phyloP scores from a whole-genome alignment of 2,113 vertebrate genomes.

The Campylomormyrus numenius region DNA sequence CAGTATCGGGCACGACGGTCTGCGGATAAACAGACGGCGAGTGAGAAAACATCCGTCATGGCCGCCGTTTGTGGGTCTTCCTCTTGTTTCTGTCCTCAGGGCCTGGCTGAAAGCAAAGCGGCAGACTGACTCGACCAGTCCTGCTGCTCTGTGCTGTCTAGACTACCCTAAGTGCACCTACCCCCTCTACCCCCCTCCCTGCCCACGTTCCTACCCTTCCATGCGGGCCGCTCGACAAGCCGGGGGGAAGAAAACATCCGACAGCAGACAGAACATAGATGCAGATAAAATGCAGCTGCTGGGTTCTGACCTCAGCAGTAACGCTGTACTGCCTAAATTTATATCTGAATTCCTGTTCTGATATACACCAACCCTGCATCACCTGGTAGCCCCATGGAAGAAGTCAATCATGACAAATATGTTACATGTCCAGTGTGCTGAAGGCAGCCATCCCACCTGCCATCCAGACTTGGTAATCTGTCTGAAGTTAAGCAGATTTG shows the following conservation, averaged over 20 bases:
- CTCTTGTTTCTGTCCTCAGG: slow-evolving; percentile 46
- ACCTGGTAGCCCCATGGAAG: neutral
- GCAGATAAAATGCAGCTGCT: slow-evolving; percentile 20
- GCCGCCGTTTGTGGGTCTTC: slow-evolving; percentile 41
- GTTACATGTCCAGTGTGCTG: neutral
- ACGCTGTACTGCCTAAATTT: neutral
- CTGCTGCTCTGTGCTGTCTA: slow-evolving; percentile 31
- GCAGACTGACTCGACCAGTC: slow-evolving; percentile 53
- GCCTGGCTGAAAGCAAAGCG: slow-evolving; percentile 39
- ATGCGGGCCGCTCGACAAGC: slow-evolving; percentile 41
- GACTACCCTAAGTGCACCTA: slow-evolving; percentile 7
- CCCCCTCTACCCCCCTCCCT: neutral
- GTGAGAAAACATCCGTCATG: slow-evolving; percentile 32
- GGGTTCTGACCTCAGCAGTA: neutral
- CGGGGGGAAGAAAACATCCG: neutral
- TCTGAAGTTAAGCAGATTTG: no score
- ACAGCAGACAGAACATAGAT: neutral
- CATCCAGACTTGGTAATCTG: neutral
- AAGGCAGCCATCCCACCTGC: neutral
- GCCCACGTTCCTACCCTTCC: neutral
- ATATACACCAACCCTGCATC: neutral
- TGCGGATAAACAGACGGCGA: slow-evolving; percentile 28
- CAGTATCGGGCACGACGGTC: slow-evolving; percentile 29
- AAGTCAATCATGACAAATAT: neutral
- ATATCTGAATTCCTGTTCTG: neutral